A percentile compares a stretch with the other conserved stretches of the same genome.
Evolutionary conservation across 1,140 invertebrate genomes (phyloP).

Genomic region (Oryctes rhinoceros): DNA sequence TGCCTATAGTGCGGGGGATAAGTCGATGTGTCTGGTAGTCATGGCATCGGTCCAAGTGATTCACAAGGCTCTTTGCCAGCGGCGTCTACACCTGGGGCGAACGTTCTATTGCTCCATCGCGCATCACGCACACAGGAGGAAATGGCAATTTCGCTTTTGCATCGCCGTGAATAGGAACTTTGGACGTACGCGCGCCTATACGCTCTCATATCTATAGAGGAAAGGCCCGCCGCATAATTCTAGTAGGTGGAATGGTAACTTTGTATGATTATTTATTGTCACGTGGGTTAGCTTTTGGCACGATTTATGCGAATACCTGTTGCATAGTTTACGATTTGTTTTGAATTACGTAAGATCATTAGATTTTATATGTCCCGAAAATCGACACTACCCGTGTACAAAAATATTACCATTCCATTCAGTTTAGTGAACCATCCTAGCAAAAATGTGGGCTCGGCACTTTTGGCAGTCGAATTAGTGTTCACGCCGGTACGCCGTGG

Average conservation of each 20-base stretch:
- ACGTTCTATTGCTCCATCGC: slow-evolving; percentile 40
- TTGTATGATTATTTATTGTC: slow-evolving; percentile 12
- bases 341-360: slow-evolving; percentile 4
- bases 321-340: slow-evolving; percentile 18
- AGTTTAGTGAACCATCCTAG: neutral
- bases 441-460: neutral
- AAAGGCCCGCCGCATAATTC: neutral
- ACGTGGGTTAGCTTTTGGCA: slow-evolving; percentile 2
- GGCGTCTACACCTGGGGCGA: slow-evolving; percentile 44
- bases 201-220: neutral
- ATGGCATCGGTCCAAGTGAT: slow-evolving; percentile 43
- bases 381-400: neutral
- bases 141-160: slow-evolving; percentile 20
- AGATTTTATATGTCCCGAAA: slow-evolving; percentile 18
- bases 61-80: slow-evolving; percentile 42
- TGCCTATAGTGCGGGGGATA: slow-evolving; percentile 40
- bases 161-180: slow-evolving; percentile 1
- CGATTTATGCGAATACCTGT: slow-evolving; percentile 13
- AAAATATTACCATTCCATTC: slow-evolving; percentile 19
- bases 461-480: neutral
- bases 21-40: slow-evolving; percentile 39
- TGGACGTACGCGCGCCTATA: neutral
- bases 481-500: neutral
- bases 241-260: slow-evolving; percentile 5
- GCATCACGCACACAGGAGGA: slow-evolving; percentile 24